Percentiles rank a stretch among this genome's conserved stretches.
These are phyloP conservation scores for Orchesella flavescens DNA, from an alignment of 2,888 invertebrate genomes.

Conservation along the genomic window DNA sequence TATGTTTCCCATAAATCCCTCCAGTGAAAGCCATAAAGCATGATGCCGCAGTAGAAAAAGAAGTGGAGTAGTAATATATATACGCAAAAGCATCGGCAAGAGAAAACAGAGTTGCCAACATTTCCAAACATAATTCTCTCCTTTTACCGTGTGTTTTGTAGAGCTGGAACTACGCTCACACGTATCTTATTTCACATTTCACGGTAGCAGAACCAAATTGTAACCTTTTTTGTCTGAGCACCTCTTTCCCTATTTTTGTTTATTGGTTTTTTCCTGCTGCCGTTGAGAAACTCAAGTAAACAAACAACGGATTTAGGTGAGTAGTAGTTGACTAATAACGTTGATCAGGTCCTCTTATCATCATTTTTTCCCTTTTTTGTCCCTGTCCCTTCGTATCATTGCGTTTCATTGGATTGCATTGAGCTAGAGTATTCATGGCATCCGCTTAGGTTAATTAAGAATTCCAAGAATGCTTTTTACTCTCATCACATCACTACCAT, in stretches of 20 bases:
- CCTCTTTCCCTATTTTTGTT: slow-evolving; percentile 6
- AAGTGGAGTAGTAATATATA: neutral
- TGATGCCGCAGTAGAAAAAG: slow-evolving; percentile 32
- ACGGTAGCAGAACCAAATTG: no score
- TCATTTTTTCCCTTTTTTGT: neutral
- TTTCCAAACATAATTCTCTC: slow-evolving; percentile 35
- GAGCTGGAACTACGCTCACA: neutral
- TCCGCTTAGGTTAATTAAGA: no score
- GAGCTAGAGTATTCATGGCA: no score
- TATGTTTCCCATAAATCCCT: slow-evolving; percentile 42
- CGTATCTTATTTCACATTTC: neutral
- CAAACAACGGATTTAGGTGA: slow-evolving; percentile 9
- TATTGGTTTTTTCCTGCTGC: neutral
- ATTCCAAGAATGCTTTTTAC: neutral
- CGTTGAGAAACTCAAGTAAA: neutral
- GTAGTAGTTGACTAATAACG: neutral
- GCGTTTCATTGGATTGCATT: no score
- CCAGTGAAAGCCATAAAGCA: slow-evolving; percentile 43
- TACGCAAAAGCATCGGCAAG: neutral
- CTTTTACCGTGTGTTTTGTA: neutral
- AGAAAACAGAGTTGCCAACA: slow-evolving; percentile 36
- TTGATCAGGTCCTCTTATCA: neutral
- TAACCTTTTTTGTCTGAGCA: no score
- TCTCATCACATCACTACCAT: neutral
- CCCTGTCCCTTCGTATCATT: no score